Evolutionary conservation across 2,797 vertebrate species (phyloP).

Genomic region (Danionella dracula): DNA sequence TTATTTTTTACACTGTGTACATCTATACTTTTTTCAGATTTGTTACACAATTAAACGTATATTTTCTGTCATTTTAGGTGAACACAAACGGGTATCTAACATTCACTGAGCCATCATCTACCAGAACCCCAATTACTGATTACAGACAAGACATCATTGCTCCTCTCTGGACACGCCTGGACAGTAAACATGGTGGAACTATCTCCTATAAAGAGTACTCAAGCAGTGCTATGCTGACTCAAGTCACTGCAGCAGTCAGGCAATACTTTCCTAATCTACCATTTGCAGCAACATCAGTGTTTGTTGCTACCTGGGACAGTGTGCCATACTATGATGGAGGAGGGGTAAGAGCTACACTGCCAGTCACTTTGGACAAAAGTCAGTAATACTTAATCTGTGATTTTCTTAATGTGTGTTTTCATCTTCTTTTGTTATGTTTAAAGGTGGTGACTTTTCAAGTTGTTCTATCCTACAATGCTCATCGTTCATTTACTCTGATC

Average conservation of each 20-base stretch:
- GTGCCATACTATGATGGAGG: neutral
- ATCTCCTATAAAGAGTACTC: conserved; percentile 7
- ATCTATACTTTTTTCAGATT: too few species aligned
- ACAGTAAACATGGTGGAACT: neutral
- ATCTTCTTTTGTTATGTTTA: neutral
- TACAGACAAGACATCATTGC: conserved; percentile 20
- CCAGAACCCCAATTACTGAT: neutral
- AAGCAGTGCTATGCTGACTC: neutral
- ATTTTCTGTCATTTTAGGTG: neutral
- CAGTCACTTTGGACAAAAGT: neutral
- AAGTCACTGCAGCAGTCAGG: neutral
- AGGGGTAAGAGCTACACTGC: neutral
- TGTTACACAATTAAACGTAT: neutral
- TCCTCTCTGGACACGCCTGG: conserved; percentile 26
- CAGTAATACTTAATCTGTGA: neutral
- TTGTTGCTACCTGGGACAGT: conserved; percentile 20
- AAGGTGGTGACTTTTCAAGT: neutral
- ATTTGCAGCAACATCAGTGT: conserved; percentile 13
- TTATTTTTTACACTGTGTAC: too few species aligned
- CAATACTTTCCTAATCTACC: neutral
- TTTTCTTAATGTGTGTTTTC: neutral
- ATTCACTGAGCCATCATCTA: neutral
- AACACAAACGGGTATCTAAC: neutral
- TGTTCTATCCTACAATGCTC: neutral
- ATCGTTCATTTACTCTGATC: neutral